These are phyloP conservation scores for Aphelenchoides fujianensis DNA, from an alignment of 1,140 invertebrate species.

Conservation along the genomic window DNA sequence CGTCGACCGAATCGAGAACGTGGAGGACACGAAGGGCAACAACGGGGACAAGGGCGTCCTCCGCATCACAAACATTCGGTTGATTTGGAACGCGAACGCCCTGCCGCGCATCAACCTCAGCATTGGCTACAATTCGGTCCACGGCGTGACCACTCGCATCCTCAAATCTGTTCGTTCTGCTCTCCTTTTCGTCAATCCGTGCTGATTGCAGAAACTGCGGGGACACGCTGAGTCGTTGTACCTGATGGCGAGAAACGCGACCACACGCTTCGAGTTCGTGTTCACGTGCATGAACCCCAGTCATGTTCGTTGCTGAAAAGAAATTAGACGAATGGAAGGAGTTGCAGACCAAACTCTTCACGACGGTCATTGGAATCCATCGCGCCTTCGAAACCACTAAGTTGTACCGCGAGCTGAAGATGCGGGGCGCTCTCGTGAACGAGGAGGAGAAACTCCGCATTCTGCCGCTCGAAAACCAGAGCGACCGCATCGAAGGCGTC, in stretches of 20 bases:
- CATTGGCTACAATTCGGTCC: slow-evolving; percentile 68
- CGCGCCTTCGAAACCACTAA: slow-evolving; percentile 83
- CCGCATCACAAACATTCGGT: slow-evolving; percentile 46
- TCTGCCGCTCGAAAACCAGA: slow-evolving; percentile 81
- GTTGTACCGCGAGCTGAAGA: slow-evolving; percentile 86
- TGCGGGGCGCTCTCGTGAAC: slow-evolving; percentile 79
- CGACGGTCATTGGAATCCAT: slow-evolving; percentile 77
- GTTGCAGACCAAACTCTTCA: slow-evolving; percentile 77
- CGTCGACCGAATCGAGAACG: slow-evolving; percentile 82
- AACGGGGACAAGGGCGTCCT: slow-evolving; percentile 76
- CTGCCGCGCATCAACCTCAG: slow-evolving; percentile 86
- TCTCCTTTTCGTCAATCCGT: no score
- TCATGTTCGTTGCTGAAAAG: slow-evolving; percentile 24
- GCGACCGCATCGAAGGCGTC: slow-evolving; percentile 74
- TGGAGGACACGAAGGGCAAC: slow-evolving; percentile 97
- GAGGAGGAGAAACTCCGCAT: slow-evolving; percentile 80
- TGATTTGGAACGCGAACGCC: slow-evolving; percentile 68
- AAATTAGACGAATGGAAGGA: no score
- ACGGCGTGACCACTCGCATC: slow-evolving; percentile 75
- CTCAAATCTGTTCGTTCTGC: slow-evolving; percentile 85
- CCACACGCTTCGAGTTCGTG: slow-evolving; percentile 88
- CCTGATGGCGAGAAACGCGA: slow-evolving; percentile 76
- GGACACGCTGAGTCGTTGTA: slow-evolving; percentile 83
- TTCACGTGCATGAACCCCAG: slow-evolving; percentile 75
- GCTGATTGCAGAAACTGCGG: slow-evolving; percentile 72